Evolutionary conservation across 2,888 invertebrate genomes (phyloP).

Genomic region (Phyto melanocephala): DNA sequence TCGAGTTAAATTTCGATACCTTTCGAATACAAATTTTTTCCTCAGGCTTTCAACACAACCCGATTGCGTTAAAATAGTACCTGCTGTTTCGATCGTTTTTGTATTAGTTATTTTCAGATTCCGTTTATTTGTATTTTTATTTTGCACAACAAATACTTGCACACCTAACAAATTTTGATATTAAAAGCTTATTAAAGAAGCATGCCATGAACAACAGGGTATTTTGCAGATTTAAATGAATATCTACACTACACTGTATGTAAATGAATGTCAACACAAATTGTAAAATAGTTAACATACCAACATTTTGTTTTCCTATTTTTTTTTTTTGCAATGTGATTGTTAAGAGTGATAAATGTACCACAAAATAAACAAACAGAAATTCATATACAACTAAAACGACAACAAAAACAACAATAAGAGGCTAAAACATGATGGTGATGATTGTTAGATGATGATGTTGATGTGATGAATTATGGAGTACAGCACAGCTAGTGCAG

Average conservation of each 20-base stretch:
- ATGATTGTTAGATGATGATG: slow-evolving; percentile 57
- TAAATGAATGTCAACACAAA: slow-evolving; percentile 61
- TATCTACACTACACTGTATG: slow-evolving; percentile 13
- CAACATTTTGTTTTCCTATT: slow-evolving; percentile 31
- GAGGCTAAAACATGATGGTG: slow-evolving; percentile 73
- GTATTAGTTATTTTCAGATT: too few relatives aligned
- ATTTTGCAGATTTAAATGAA: too few relatives aligned
- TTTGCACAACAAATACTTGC: too few relatives aligned
- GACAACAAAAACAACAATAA: slow-evolving; percentile 27
- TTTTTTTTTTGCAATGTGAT: slow-evolving; percentile 23
- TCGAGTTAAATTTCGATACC: too few relatives aligned
- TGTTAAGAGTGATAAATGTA: slow-evolving; percentile 72
- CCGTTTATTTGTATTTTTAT: too few relatives aligned
- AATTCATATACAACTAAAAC: background rate
- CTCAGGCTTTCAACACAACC: too few relatives aligned
- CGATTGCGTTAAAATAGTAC: too few relatives aligned
- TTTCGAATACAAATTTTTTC: too few relatives aligned
- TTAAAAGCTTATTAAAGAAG: too few relatives aligned
- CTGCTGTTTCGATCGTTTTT: too few relatives aligned
- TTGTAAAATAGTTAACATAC: slow-evolving; percentile 61
- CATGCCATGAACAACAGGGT: too few relatives aligned
- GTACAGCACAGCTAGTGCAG: background rate
- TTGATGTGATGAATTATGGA: slow-evolving; percentile 46
- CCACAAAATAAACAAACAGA: slow-evolving; percentile 72
- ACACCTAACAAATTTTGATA: too few relatives aligned